A percentile compares a stretch with the other conserved stretches of the same genome.
These are phyloP conservation scores for Malthinus seriepunctatus DNA, from an alignment of 2,888 invertebrate genomes.

Conservation along the genomic window DNA sequence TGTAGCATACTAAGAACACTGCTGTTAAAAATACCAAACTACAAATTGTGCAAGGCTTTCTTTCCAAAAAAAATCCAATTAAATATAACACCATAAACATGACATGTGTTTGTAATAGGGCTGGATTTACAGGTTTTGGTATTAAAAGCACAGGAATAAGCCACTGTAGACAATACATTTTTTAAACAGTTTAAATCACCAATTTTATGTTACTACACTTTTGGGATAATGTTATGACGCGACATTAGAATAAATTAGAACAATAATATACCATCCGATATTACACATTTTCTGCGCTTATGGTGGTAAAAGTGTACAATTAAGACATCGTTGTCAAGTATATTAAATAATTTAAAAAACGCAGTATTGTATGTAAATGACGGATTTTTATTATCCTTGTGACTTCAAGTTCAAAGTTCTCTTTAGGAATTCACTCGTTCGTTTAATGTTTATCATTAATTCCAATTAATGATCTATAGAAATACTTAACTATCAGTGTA, in stretches of 20 bases:
- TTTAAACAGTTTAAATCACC: neutral
- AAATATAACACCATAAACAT: conserved; percentile 97
- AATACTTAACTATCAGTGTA: too few relatives aligned
- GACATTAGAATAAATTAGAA: too few relatives aligned
- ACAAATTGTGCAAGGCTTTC: conserved; percentile 97
- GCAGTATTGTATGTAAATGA: too few relatives aligned
- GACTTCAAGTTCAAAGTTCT: too few relatives aligned
- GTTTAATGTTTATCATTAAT: too few relatives aligned
- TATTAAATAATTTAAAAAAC: neutral
- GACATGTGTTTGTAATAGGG: conserved; percentile 92
- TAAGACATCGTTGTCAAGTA: conserved; percentile 1
- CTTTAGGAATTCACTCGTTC: too few relatives aligned
- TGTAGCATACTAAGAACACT: conserved; percentile 93
- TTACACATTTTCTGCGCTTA: conserved; percentile 2
- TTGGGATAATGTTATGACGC: too few relatives aligned
- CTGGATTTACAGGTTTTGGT: conserved; percentile 97
- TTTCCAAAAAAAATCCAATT: conserved; percentile 94
- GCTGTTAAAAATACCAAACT: conserved; percentile 93
- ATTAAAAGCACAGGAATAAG: conserved; percentile 95
- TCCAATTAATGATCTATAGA: too few relatives aligned
- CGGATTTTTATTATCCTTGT: too few relatives aligned
- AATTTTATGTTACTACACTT: too few relatives aligned
- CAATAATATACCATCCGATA: neutral
- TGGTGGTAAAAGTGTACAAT: neutral
- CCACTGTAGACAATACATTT: conserved; percentile 97